phyloP scores from a whole-genome alignment of 2,888 invertebrate genomes.

The Agrochola litura region DNA sequence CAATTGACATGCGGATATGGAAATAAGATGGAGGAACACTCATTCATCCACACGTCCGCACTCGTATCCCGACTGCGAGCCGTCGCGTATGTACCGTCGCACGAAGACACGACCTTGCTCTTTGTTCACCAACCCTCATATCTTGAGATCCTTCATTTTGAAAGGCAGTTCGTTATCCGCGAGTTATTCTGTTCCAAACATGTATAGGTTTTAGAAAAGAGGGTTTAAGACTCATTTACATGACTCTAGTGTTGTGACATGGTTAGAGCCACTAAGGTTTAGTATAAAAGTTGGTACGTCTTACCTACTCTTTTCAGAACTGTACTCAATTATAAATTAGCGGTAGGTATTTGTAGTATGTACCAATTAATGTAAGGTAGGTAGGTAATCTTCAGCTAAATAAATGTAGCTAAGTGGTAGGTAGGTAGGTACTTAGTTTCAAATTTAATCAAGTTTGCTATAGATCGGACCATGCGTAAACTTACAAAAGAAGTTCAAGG shows the following conservation, averaged over 20 bases:
- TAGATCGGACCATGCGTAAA: background rate
- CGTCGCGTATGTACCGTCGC: slow-evolving; percentile 31
- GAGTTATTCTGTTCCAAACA: slow-evolving; percentile 41
- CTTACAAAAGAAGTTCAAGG: slow-evolving; percentile 35
- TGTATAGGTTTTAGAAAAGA: slow-evolving; percentile 27
- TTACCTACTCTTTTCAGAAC: background rate
- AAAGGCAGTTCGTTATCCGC: slow-evolving; percentile 57
- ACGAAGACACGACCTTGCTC: slow-evolving; percentile 52
- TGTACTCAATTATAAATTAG: background rate
- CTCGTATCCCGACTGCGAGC: slow-evolving; percentile 44
- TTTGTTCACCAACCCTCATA: slow-evolving; percentile 58
- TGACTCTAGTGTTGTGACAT: slow-evolving; percentile 16
- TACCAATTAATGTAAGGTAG: background rate
- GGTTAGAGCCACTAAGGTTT: background rate
- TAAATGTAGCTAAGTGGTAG: too few relatives aligned
- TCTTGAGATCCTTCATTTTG: slow-evolving; percentile 56
- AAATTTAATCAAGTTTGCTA: slow-evolving; percentile 1
- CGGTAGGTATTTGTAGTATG: background rate
- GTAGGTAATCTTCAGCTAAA: background rate
- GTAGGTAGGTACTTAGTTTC: too few relatives aligned
- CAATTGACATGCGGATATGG: slow-evolving; percentile 62
- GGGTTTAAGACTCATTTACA: slow-evolving; percentile 26
- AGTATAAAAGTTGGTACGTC: background rate
- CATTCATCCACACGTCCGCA: slow-evolving; percentile 56
- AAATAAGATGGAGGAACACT: slow-evolving; percentile 61